Evolutionary conservation across 2,888 invertebrate species (phyloP), one percentile per base, ranked within the genome.

Genomic region (Chouioia cunea): DNA sequence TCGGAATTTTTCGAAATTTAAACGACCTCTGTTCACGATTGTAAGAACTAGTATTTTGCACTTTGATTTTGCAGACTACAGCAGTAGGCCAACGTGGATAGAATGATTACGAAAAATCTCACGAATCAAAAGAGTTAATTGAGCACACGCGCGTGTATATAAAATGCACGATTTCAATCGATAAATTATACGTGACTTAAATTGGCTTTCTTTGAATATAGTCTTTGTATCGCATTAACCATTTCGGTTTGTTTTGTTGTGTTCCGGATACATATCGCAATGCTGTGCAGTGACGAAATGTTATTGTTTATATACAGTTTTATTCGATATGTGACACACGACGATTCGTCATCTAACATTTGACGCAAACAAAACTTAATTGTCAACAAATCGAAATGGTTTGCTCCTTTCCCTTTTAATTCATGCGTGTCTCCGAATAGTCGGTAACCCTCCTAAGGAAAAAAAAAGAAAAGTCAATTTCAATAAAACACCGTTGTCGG

Each of bases 401-500:
- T 10, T 12, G 6, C 6, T 12, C 36, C 36, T 10, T 36, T 4
- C 36, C 12, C 36, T 36, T 36, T 12, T 68, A 50, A 44, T 44
- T 56, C 53, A 22, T 16, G 60, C 69, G 52, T 36, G 52, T 36
- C 10, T 6, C 56, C 16, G 44, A 53, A 27, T 62, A 36, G 16
- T 69, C 63, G 36, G 12, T 36, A 36, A 36, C 2, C 54, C 10
- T 18, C 14, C 18, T 23, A 15, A n/a, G n/a, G n/a, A n/a, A n/a
- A n/a, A n/a, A n/a, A n/a, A n/a, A n/a, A n/a, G n/a, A 12, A 56
- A 48, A 36, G n/a, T 44, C 44, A 18, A 18, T 53, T 36, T 54
- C 27, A 27, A 66, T 53, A 66, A 66, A 54, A 56, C 50, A 20
- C 36, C 54, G 54, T 64, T 23, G 46, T 36, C 36, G 36, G 54